Base-by-base conservation (phyloP, 2,797 vertebrate genomes). In the Crocidura indochinensis region DNA sequence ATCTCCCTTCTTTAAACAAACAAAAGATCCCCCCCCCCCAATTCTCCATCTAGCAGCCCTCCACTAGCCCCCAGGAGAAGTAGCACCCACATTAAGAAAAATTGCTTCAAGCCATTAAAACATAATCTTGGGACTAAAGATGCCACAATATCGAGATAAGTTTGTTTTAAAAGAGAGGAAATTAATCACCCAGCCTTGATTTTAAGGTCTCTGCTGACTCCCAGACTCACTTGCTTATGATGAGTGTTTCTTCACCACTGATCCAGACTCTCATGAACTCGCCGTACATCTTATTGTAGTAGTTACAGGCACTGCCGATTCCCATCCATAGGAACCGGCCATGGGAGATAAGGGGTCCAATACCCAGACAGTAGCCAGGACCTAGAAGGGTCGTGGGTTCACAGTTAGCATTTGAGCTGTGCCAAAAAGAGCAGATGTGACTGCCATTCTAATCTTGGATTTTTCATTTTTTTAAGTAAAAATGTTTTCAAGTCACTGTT, bases 181-280 rank as follows among this genome's bases (percentile, higher is more conserved):
- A 17, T 20, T 20, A 60, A 12, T 5, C 29, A 0, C 29, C 0
- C n/a, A 31, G 8, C 31, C 49, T 94, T 90, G 12, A 24, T 53
- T 3, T 76, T 11, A 1, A 85, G 75, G 74, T 15, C 68, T 81
- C 79, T 0, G 46, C 38, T 93, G 75, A 82, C 79, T 87, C 93
- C 91, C 87, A 84, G 49, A 97, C 97, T 98, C 97, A 98, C 99
- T 98, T 98, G 99, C 99, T 99, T 71, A 99, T 98, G 90, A 99
- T 98, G 84, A 99, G 96, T 0, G 99, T 99, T 97, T 99, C 99
- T 97, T 99, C 99, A 2, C 99, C 98, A 1, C 97, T 97, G 88
- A 99, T 99, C 99, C 99, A 99, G 78, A 99, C 99, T 64, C 99
- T 97, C 64, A 98, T 98, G 19, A 99, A 98, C 88, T 98, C 99